Percentiles rank a stretch among this genome's conserved stretches.
Conservation (phyloP, 2,797 vertebrate species). For the Thripadectes ignobilis region DNA sequence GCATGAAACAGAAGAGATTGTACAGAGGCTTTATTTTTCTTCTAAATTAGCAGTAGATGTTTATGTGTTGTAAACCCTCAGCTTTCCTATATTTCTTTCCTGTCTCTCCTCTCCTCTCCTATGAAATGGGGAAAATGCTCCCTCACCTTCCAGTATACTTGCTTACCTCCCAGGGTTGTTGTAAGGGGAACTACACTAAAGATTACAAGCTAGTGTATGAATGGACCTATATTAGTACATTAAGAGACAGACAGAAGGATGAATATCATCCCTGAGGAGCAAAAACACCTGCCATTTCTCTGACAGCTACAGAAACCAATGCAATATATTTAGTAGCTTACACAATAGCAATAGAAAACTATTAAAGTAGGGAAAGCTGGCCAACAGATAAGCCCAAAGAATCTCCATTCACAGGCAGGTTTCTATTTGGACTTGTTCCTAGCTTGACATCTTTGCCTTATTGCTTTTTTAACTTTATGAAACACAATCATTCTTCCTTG, state of each 20-base stretch:
- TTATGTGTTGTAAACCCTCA: not conserved
- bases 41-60: not conserved
- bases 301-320: not conserved
- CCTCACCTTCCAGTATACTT: not conserved
- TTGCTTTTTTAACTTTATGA: not conserved
- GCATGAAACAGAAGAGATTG: not conserved
- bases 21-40: not conserved
- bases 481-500: not conserved
- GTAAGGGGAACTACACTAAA: not conserved
- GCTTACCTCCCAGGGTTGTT: not conserved
- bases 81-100: not conserved
- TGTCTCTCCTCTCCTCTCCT: not conserved
- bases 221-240: not conserved
- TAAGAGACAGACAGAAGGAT: constrained; percentile 1
- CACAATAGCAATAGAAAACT: not conserved
- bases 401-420: not conserved
- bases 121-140: rapidly evolving
- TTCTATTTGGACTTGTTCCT: not conserved
- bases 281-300: not conserved
- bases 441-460: not conserved
- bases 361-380: not conserved
- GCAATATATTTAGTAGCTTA: not conserved
- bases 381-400: not conserved
- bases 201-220: not conserved
- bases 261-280: not conserved